Base-by-base conservation (phyloP, 2,888 invertebrate species). In the Pristionchus maxplancki region DNA sequence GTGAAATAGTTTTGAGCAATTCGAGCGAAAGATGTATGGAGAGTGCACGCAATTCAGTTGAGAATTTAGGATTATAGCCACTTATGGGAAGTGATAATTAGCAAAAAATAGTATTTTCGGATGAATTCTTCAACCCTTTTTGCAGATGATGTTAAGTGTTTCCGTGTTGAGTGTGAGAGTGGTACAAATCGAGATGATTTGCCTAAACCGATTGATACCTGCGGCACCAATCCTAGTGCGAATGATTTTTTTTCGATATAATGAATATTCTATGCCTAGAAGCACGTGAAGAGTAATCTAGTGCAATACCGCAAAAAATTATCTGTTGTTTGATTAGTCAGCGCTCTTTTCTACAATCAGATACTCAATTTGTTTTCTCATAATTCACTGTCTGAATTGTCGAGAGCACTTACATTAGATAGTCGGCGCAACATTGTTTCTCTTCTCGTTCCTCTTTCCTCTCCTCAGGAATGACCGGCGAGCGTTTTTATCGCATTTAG, bases 1-100 rank as follows among this genome's bases (percentile, higher is more conserved):
- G 31, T 67, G 67, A 67, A 67, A 67, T 67, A n/a, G 67, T 67
- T 67, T 67, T 67, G 67, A 34, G 31, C 67, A 67, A 17, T 67
- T 28, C 31, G 28, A 62, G 28, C 20, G 13, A 5, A 37, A 31
- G 37, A 11, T 20, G n/a, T 58, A 3, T 58, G 58, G 64, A 31
- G 6, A 24, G 28, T 15, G 71, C 37, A 20, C 28, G 62, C 6
- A 71, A 37, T 71, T 71, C 24, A 6, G 9, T 20, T 34, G 71
- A 71, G 20, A 24, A 71, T 15, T 24, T 13, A 64, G 31, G 17
- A 13, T 31, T 17, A 24, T 24, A 62, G 6, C 62, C 62, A 62
- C 62, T 62, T 62, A 62, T 28, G 50, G 50, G 50, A 20, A 50
- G 50, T 15, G 20, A 15, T 15, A 20, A 50, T 50, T 20, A 1